phyloP scores from a whole-genome alignment of 2,113 vertebrate genomes.

The Porphyrio hochstetteri region DNA sequence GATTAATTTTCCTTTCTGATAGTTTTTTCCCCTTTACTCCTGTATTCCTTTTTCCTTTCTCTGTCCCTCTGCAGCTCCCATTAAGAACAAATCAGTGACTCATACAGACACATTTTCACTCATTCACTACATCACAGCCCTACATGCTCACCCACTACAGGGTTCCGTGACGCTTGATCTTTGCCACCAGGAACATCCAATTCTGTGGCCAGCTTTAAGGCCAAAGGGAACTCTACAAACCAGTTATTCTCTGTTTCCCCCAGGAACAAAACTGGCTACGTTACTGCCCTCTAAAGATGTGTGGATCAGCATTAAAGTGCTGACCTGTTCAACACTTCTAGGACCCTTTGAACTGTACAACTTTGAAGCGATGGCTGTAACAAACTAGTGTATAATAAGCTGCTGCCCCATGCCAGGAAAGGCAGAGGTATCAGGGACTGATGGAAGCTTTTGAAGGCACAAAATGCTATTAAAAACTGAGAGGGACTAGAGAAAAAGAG shows the following conservation, averaged over 20 bases:
- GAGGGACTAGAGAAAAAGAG: slow-evolving; percentile 18
- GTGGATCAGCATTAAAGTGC: slow-evolving; percentile 56
- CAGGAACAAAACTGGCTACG: slow-evolving; percentile 61
- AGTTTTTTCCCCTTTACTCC: slow-evolving; percentile 2
- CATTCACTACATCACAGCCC: slow-evolving; percentile 61
- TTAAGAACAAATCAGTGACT: slow-evolving; percentile 54
- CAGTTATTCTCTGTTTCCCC: slow-evolving; percentile 64
- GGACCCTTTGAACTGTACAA: slow-evolving; percentile 60
- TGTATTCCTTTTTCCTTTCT: not conserved
- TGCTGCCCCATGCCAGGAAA: slow-evolving; percentile 65
- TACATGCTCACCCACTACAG: slow-evolving; percentile 32
- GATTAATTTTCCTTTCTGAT: not conserved
- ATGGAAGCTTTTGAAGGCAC: slow-evolving; percentile 62
- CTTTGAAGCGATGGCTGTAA: slow-evolving; percentile 62
- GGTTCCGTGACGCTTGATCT: slow-evolving; percentile 59
- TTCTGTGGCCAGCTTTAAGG: slow-evolving; percentile 42
- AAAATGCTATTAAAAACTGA: slow-evolving; percentile 57
- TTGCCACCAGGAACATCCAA: slow-evolving; percentile 57
- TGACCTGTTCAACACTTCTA: slow-evolving; percentile 60
- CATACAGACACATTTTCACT: slow-evolving; percentile 57
- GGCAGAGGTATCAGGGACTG: slow-evolving; percentile 46
- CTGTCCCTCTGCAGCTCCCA: slow-evolving; percentile 24
- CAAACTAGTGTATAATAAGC: slow-evolving; percentile 68
- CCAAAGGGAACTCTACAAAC: slow-evolving; percentile 68
- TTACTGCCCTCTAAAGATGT: slow-evolving; percentile 65